A percentile compares a stretch with the other conserved stretches of the same genome.
phyloP scores from a whole-genome alignment of 2,797 vertebrate species.

The Erpetoichthys calabaricus region DNA sequence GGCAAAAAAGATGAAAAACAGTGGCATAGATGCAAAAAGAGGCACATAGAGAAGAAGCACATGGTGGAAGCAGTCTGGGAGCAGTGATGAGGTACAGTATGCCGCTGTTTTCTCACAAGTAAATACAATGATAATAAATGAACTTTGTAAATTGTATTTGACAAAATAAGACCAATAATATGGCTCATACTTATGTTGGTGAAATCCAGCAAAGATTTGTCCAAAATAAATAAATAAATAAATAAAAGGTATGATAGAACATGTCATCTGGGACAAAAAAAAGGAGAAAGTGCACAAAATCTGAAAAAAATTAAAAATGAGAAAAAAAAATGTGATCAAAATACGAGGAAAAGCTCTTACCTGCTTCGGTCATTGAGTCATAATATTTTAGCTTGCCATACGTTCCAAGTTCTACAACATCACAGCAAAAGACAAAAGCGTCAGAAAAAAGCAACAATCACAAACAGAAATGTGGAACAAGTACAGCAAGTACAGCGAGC shows the following conservation, averaged over 20 bases:
- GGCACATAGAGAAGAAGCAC: no score
- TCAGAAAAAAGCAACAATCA: slow-evolving; percentile 81
- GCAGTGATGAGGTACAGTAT: no score
- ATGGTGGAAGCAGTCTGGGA: no score
- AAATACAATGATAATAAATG: no score
- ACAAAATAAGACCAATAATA: not conserved
- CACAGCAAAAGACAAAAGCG: slow-evolving; percentile 95
- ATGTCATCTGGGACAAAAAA: slow-evolving; percentile 14
- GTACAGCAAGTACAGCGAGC: not conserved
- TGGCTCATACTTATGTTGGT: slow-evolving; percentile 55
- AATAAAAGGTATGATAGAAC: slow-evolving; percentile 34
- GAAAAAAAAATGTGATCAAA: slow-evolving; percentile 21
- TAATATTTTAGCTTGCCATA: slow-evolving; percentile 99
- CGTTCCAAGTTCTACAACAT: slow-evolving; percentile 99
- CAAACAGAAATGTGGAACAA: slow-evolving; percentile 39
- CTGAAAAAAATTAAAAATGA: slow-evolving; percentile 24
- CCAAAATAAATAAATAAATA: slow-evolving; percentile 34
- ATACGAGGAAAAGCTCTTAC: slow-evolving; percentile 66
- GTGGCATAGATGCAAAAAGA: no score
- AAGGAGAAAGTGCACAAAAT: slow-evolving; percentile 2
- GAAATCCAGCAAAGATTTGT: slow-evolving; percentile 56
- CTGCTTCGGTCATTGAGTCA: slow-evolving; percentile 99
- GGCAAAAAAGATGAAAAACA: no score
- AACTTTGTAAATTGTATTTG: no score
- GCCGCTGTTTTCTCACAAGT: no score